Percentiles rank a stretch among this genome's conserved stretches.
phyloP scores from a whole-genome alignment of 2,888 invertebrate species.

The Nebria salina region DNA sequence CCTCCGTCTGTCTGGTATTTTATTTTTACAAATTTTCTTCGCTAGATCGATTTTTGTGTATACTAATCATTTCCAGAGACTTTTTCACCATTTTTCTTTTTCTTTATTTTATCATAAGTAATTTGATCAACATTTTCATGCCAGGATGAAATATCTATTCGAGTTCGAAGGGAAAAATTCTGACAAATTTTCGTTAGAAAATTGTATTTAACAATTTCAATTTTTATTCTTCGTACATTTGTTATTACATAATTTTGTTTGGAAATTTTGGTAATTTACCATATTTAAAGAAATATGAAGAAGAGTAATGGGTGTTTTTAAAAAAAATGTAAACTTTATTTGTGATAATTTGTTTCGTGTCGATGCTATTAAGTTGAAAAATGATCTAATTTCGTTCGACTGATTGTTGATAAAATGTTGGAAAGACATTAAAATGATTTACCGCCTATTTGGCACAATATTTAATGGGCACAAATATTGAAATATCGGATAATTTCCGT shows the following conservation, averaged over 20 bases:
- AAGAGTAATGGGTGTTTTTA: too few species aligned
- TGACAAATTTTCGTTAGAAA: neutral
- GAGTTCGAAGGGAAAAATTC: too few species aligned
- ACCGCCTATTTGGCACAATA: conserved; percentile 4
- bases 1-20: neutral
- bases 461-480: conserved; percentile 12
- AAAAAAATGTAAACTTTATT: too few species aligned
- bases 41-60: neutral
- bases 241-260: neutral
- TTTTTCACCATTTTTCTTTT: neutral
- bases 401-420: too few species aligned
- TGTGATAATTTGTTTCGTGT: too few species aligned
- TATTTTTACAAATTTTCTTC: neutral
- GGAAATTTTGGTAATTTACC: too few species aligned
- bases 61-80: neutral
- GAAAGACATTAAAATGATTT: neutral
- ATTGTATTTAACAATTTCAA: neutral
- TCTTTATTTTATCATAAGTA: neutral
- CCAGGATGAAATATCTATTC: neutral
- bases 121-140: neutral
- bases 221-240: neutral
- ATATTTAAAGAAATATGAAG: too few species aligned
- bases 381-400: too few species aligned
- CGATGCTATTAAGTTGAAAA: too few species aligned
- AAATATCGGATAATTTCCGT: conserved; percentile 18